phyloP scores from a whole-genome alignment of 2,797 vertebrate genomes.

The Xerus rutilus region DNA sequence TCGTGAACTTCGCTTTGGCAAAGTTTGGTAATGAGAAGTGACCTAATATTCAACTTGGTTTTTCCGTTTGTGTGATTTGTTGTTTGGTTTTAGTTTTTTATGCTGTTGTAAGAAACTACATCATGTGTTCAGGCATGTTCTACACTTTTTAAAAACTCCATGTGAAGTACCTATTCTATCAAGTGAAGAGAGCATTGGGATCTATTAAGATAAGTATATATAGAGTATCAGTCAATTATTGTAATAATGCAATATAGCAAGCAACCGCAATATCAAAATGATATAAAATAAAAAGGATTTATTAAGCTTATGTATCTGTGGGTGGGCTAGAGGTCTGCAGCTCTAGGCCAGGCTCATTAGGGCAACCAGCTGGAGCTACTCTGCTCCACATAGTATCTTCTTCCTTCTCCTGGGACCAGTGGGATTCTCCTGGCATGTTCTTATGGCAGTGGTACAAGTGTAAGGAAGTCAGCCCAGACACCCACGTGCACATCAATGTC shows the following conservation, averaged over 20 bases:
- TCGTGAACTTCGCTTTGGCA: constrained; percentile 81
- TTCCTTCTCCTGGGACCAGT: neutral
- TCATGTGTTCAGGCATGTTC: neutral
- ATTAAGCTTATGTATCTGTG: neutral
- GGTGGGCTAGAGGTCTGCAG: neutral
- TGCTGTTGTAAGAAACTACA: neutral
- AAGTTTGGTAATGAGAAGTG: constrained; percentile 80
- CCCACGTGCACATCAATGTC: neutral
- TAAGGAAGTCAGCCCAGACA: neutral
- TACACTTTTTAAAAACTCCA: neutral
- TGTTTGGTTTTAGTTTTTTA: constrained; percentile 65
- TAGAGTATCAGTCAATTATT: neutral
- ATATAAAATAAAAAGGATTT: neutral
- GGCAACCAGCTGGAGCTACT: neutral
- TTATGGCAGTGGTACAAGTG: neutral
- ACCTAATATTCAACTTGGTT: constrained; percentile 69
- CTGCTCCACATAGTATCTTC: neutral
- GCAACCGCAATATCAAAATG: neutral
- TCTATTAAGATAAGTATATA: neutral
- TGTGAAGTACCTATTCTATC: neutral
- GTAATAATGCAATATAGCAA: neutral
- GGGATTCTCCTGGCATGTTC: neutral
- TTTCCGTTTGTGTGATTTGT: constrained; percentile 69
- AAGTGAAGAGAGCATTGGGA: neutral
- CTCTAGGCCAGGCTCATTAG: neutral